Conservation (phyloP, 2,888 invertebrate genomes). For the Drosophila sordidula region DNA sequence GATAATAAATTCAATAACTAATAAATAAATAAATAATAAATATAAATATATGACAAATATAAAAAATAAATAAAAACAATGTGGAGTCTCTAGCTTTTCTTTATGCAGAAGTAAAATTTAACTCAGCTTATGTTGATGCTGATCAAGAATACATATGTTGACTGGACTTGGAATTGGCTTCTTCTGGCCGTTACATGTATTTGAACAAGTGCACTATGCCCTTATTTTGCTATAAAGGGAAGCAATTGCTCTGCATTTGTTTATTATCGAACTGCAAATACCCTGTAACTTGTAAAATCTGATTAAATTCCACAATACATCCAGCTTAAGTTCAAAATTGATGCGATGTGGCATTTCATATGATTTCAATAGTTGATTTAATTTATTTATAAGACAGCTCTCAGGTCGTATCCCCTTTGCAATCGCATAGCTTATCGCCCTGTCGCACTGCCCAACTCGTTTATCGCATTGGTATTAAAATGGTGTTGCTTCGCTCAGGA, state of each 20-base stretch:
- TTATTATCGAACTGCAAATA: background rate
- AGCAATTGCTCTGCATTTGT: background rate
- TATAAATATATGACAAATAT: too few species aligned
- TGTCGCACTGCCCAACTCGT: conserved; percentile 27
- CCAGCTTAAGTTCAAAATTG: background rate
- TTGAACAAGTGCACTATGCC: too few species aligned
- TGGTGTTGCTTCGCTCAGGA: conserved; percentile 66
- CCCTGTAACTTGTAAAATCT: background rate
- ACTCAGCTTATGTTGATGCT: too few species aligned
- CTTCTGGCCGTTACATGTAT: too few species aligned
- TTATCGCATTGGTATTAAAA: conserved; percentile 48
- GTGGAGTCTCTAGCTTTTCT: too few species aligned
- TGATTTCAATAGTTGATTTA: background rate
- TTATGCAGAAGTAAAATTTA: too few species aligned
- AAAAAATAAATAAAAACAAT: too few species aligned
- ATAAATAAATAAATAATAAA: too few species aligned
- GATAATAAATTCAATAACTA: too few species aligned
- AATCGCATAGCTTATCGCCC: conserved; percentile 6
- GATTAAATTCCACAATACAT: background rate
- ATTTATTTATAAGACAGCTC: background rate
- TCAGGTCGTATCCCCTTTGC: background rate
- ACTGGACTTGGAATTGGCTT: too few species aligned
- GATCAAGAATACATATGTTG: too few species aligned
- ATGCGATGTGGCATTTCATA: background rate
- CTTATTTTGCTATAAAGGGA: too few species aligned